Evolutionary conservation across 2,113 vertebrate species (phyloP).

Genomic region (Poecile atricapillus): DNA sequence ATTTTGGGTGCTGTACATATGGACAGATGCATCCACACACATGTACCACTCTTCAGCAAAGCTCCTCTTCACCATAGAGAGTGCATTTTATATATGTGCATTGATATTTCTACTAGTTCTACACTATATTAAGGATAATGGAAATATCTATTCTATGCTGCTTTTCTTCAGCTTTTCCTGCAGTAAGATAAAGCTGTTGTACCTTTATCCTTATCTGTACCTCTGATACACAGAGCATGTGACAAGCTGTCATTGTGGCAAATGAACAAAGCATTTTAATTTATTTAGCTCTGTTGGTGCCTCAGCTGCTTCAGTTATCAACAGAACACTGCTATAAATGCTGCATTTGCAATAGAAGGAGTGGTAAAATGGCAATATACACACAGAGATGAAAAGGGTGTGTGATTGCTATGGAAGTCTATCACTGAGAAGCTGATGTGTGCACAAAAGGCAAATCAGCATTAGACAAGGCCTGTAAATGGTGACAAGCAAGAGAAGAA

Average conservation of each 20-base stretch:
- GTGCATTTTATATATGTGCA: neutral
- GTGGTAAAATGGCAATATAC: neutral
- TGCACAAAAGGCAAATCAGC: neutral
- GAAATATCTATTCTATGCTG: neutral
- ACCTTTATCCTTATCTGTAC: neutral
- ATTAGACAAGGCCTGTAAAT: neutral
- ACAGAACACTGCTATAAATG: neutral
- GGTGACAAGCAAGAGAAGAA: neutral
- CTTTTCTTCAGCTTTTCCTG: neutral
- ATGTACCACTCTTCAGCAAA: neutral
- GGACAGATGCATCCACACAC: neutral
- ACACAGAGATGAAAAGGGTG: neutral
- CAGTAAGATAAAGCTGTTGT: neutral
- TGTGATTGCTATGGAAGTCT: neutral
- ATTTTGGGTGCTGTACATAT: neutral
- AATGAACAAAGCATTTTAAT: neutral
- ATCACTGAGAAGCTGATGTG: neutral
- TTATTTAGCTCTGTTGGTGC: neutral
- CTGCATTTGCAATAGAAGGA: neutral
- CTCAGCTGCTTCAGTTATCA: slow-evolving; percentile 10
- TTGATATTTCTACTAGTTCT: neutral
- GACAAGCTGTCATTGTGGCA: neutral
- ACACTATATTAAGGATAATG: neutral
- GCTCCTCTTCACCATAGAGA: neutral
- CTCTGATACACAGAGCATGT: neutral